phyloP scores from a whole-genome alignment of 2,113 vertebrate species.

The Ancistrus triradiatus region DNA sequence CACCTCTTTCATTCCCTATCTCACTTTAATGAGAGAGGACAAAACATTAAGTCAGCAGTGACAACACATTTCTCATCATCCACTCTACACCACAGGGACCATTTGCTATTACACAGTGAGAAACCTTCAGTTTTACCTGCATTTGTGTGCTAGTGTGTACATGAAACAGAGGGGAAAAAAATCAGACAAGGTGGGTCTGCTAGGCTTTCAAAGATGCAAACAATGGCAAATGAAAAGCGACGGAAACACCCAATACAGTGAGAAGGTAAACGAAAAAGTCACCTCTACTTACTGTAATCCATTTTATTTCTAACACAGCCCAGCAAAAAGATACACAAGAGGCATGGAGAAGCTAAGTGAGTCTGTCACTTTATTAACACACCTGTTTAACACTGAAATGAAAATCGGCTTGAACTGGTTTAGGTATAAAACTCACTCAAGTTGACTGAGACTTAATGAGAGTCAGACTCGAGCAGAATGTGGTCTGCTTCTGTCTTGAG shows the following conservation, averaged over 20 bases:
- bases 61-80: too few relatives aligned
- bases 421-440: neutral
- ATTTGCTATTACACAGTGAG: too few relatives aligned
- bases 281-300: constrained; percentile 1
- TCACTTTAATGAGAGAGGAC: too few relatives aligned
- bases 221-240: constrained; percentile 5
- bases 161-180: too few relatives aligned
- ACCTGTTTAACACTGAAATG: neutral
- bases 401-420: neutral
- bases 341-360: neutral
- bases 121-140: too few relatives aligned
- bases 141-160: too few relatives aligned
- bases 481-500: neutral
- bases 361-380: neutral
- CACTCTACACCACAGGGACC: too few relatives aligned
- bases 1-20: too few relatives aligned
- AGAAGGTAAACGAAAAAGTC: constrained; percentile 10
- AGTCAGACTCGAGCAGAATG: neutral
- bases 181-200: neutral
- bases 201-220: neutral
- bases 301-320: neutral
- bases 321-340: neutral
- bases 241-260: neutral
- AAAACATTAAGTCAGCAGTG: too few relatives aligned
- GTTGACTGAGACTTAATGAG: neutral